A percentile compares a stretch with the other conserved stretches of the same genome.
Evolutionary conservation across 2,888 invertebrate genomes (phyloP).

Genomic region (Scaptomyza parva): DNA sequence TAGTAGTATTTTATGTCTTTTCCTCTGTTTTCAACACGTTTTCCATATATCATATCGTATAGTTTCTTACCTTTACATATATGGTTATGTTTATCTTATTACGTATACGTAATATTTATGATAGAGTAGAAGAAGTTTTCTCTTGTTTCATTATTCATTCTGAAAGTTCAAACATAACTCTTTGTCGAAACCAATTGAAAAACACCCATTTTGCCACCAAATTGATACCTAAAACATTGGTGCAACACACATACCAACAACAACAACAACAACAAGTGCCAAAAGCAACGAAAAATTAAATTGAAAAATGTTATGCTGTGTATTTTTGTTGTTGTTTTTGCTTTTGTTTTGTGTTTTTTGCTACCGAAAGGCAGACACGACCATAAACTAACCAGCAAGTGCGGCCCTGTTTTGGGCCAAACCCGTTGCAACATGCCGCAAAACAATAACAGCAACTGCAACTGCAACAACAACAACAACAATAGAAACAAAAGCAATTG

Average conservation of each 20-base stretch:
- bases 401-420: conserved; percentile 34
- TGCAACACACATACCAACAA: conserved; percentile 21
- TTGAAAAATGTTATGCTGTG: conserved; percentile 55
- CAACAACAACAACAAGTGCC: conserved; percentile 15
- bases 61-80: neutral
- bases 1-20: neutral
- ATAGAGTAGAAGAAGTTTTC: neutral
- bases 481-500: conserved; percentile 21
- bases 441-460: conserved; percentile 17
- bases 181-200: neutral
- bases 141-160: neutral
- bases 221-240: conserved; percentile 11
- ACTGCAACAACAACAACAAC: conserved; percentile 19
- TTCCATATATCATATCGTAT: too few relatives aligned
- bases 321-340: conserved; percentile 5
- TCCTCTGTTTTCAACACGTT: too few relatives aligned
- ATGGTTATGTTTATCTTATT: neutral
- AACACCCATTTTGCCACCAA: conserved; percentile 27
- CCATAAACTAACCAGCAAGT: conserved; percentile 57
- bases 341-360: conserved; percentile 32
- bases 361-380: conserved; percentile 56
- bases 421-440: conserved; percentile 70
- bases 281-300: conserved; percentile 56
- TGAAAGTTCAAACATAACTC: neutral
- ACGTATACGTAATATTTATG: conserved; percentile 2